These are phyloP conservation scores for Bursaphelenchus okinawaensis DNA, from an alignment of 2,888 invertebrate genomes.

Conservation along the genomic window DNA sequence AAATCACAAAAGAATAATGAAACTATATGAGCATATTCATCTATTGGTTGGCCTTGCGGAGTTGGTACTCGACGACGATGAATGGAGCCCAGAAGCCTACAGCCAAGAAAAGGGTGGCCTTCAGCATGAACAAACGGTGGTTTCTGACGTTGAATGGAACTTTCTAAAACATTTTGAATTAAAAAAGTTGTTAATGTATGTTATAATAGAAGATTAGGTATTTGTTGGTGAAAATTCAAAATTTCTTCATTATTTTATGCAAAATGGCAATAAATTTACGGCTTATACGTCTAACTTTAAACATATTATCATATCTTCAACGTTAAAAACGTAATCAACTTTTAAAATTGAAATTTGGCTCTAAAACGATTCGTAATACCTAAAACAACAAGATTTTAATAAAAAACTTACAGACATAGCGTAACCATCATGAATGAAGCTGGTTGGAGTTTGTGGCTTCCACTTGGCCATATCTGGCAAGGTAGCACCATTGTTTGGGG, in stretches of 20 bases:
- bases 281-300: too few species aligned
- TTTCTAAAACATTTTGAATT: too few species aligned
- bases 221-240: too few species aligned
- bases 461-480: constrained; percentile 17
- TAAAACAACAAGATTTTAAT: neutral
- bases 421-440: constrained; percentile 49
- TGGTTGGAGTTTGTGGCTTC: constrained; percentile 38
- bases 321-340: too few species aligned
- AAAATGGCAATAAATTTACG: too few species aligned
- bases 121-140: constrained; percentile 44
- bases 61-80: constrained; percentile 21
- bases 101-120: constrained; percentile 42
- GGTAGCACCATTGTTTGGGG: constrained; percentile 6
- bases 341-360: too few species aligned
- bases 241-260: too few species aligned
- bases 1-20: neutral
- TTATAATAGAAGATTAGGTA: too few species aligned
- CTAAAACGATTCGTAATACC: neutral
- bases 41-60: constrained; percentile 16
- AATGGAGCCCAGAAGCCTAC: constrained; percentile 50
- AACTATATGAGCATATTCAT: neutral
- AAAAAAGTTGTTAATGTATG: too few species aligned
- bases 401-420: constrained; percentile 47
- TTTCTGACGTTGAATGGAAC: constrained; percentile 45
- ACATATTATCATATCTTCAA: too few species aligned